Base-by-base conservation (phyloP, 2,888 invertebrate genomes). In the Cheilosia scutellata region DNA sequence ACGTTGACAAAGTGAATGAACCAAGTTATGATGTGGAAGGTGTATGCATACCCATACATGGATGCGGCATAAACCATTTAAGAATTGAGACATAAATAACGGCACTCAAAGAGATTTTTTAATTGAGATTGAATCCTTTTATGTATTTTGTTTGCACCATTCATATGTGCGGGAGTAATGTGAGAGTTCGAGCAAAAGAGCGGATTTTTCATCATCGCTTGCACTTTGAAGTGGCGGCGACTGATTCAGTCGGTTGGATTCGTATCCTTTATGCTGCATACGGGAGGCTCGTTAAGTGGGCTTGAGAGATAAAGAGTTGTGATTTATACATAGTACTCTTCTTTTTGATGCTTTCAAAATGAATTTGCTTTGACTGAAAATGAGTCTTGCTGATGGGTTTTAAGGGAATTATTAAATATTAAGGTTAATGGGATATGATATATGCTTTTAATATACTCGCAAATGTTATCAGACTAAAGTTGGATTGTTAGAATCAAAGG, bases 41-140 rank as follows among this genome's bases (percentile, higher is more conserved):
- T 20, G 16, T 16, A 13, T 20, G 16, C 47, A 13, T 20, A 60
- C 13, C 0, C 60, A 31, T 60, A 29, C 27, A n/a, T 49, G 7
- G 47, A n/a, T 70, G 51, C 72, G 25, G 51, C 20, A 16, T 27
- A 49, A 71, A 27, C 49, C 47, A 60, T 71, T 71, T 49, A 71
- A 62, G 51, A 29, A 72, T 72, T 62, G 51, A 60, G 40, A 53
- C n/a, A 62, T 53, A 60, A 72, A 72, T 62, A 72, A 62, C 42
- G 20, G 11, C 5, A 5, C 51, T 13, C 51, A 72, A 60, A 72
- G 51, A 53, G 72, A 72, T 62, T 72, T 62, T 62, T 72, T 60
- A 72, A 72, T 62, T 72, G 62, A 72, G 71, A 71, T 71, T 71
- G 58, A 60, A 33, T 47, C 31, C 53, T 51, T 66, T 66, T 53